Base-by-base conservation (phyloP, 2,888 invertebrate species). In the Laothoe populi region DNA sequence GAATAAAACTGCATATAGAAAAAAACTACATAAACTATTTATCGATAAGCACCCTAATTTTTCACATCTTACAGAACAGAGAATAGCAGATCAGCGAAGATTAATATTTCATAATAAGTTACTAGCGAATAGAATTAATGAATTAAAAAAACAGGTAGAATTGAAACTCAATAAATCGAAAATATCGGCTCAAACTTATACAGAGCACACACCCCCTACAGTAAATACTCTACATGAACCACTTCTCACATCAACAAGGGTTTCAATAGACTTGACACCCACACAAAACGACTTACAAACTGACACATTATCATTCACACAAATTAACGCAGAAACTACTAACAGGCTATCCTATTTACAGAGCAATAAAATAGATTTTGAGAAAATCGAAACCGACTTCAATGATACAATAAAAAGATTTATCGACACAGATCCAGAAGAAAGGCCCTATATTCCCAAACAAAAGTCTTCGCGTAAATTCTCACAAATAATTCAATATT, bases 361-460 rank as follows among this genome's bases (percentile, higher is more conserved):
- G n/a, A n/a, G 19, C 7, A 44, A 44, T 44, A 19, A 44, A 44
- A 44, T 44, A 44, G 44, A 44, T 16, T n/a, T 16, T 44, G 16
- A 44, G n/a, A 16, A 16, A 4, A 16, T 44, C 4, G 44, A 44
- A 44, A 44, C n/a, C 3, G 44, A 44, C n/a, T 44, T 44, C 16
- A 8, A 3, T 16, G 16, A n/a, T 16, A 19, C 44, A n/a, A 5
- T 44, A 7, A 16, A 4, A 44, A n/a, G 4, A 44, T 44, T 44
- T 16, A 44, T 7, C 4, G 4, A 19, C 16, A 44, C 19, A 16
- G 44, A 44, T 16, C 44, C 44, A 16, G 44, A 44, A 19, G 44
- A 44, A n/a, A 44, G 44, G 44, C 44, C 44, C 4, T 44, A 44
- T 16, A 44, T 44, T 16, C 44, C 44, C 16, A 44, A 44, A 19